phyloP scores from a whole-genome alignment of 1,140 invertebrate species.

The Brachionus rotundiformis region DNA sequence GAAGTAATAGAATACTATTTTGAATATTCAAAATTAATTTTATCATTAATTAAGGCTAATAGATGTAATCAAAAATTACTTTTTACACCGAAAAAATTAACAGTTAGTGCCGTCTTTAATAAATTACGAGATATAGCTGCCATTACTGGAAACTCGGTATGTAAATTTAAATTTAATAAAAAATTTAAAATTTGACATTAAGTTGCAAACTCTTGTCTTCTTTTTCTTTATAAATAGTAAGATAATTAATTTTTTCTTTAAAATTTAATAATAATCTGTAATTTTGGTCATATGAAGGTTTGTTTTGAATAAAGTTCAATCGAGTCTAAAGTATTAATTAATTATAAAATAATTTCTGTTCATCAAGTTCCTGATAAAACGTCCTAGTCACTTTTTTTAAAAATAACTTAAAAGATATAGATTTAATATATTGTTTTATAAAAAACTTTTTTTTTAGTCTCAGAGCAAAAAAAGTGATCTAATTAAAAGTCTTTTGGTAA shows the following conservation, averaged over 20 bases:
- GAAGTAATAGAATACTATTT: conserved; percentile 67
- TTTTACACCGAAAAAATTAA: conserved; percentile 69
- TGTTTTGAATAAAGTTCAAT: too few species aligned
- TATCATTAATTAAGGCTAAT: conserved; percentile 68
- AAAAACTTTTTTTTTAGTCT: conserved; percentile 66
- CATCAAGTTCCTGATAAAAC: too few species aligned
- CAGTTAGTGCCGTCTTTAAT: conserved; percentile 73
- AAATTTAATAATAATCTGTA: too few species aligned
- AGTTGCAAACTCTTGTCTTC: not conserved
- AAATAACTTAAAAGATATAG: too few species aligned
- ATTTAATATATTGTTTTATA: not conserved
- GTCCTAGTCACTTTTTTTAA: too few species aligned
- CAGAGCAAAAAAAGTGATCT: conserved; percentile 77
- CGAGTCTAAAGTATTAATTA: too few species aligned
- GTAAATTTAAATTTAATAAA: conserved; percentile 55
- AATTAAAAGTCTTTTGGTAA: conserved; percentile 87
- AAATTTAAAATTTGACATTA: not conserved
- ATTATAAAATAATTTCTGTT: too few species aligned
- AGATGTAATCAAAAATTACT: conserved; percentile 84
- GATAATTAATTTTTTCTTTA: too few species aligned
- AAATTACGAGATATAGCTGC: conserved; percentile 86
- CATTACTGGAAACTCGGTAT: conserved; percentile 77
- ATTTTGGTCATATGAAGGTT: too few species aligned
- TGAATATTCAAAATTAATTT: not conserved
- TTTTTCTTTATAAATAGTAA: too few species aligned